Evolutionary conservation across 2,888 invertebrate species (phyloP), one percentile per base, ranked within the genome.

Genomic region (Bimastos eiseni): DNA sequence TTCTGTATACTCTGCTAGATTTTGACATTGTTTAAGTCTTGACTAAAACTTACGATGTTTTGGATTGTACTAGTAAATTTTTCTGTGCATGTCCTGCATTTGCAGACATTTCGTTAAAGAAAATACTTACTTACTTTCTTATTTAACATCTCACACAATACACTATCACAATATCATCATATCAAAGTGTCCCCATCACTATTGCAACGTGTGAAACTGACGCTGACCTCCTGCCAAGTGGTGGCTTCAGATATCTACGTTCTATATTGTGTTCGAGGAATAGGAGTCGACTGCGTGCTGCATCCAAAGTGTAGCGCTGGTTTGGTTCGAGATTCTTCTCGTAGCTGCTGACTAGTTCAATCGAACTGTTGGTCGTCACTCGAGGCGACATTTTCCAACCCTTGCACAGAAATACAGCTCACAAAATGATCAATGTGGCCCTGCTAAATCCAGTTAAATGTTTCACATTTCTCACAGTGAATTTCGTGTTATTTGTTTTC

Each of bases 231-330:
- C 94, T 95, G 91, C 97, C 97, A 91, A 99, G 96, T 88, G 98
- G 98, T 91, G 98, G 98, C 95, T 98, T 98, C 88, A 99, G 96
- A 95, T 98, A 99, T 93, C 99, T 96, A 93, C 98, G 96, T 95
- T 99, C 99, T 90, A 99, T 98, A 93, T 98, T 98, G 0, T 97
- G 97, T 95, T 99, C 98, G 30, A 99, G 96, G 0, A 97, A 96
- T 11, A 97, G 96, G 90, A 99, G 96, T 93, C 98, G 96, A 93
- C 97, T 97, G 70, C 96, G 96, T 94, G 96, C 96, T 95, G 96
- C 95, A 94, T 96, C 95, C 93, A 96, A 83, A 30, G 91, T 91
- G 88, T 90, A 88, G n/a, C 83, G 90, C 83, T 91, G 90, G 33
- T 83, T 55, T 17, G 49, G 33, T 70, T 70, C 38, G 37, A 91